These are phyloP conservation scores for Amblyraja radiata DNA, from an alignment of 2,797 vertebrate genomes.

Conservation along the genomic window DNA sequence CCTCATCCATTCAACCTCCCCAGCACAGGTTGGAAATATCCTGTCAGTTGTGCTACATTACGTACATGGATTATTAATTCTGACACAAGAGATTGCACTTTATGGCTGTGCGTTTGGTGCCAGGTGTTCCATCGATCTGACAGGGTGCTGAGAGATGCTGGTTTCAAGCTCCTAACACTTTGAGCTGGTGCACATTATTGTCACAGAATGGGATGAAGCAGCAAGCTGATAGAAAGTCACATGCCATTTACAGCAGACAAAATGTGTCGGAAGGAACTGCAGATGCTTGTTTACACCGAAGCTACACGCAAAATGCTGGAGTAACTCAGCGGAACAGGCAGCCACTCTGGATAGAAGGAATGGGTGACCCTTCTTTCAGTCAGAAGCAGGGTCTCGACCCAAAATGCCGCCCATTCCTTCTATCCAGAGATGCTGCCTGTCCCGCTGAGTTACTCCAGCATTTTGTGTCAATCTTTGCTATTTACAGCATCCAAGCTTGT, in stretches of 20 bases:
- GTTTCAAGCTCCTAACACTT: background rate
- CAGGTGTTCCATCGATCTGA: conserved; percentile 11
- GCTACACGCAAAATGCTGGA: too few species aligned
- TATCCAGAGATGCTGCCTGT: too few species aligned
- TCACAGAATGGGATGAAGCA: background rate
- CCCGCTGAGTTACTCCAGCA: too few species aligned
- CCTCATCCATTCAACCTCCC: background rate
- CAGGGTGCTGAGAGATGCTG: conserved; percentile 16
- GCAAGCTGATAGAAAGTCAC: background rate
- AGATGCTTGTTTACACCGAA: too few species aligned
- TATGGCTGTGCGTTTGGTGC: background rate
- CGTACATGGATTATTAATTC: conserved; percentile 13
- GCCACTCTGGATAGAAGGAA: too few species aligned
- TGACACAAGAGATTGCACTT: conserved; percentile 11
- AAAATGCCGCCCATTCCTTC: too few species aligned
- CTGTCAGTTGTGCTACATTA: background rate
- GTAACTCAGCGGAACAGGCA: too few species aligned
- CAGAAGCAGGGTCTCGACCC: too few species aligned
- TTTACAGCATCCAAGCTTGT: background rate
- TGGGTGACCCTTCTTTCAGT: too few species aligned
- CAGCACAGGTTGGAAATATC: background rate
- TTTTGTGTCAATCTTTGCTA: too few species aligned
- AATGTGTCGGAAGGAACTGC: too few species aligned
- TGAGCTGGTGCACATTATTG: background rate
- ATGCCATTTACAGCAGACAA: background rate